phyloP scores from a whole-genome alignment of 30 jellyfish, hydroid and myxozoan species.

The Catostylus mosaicus region DNA sequence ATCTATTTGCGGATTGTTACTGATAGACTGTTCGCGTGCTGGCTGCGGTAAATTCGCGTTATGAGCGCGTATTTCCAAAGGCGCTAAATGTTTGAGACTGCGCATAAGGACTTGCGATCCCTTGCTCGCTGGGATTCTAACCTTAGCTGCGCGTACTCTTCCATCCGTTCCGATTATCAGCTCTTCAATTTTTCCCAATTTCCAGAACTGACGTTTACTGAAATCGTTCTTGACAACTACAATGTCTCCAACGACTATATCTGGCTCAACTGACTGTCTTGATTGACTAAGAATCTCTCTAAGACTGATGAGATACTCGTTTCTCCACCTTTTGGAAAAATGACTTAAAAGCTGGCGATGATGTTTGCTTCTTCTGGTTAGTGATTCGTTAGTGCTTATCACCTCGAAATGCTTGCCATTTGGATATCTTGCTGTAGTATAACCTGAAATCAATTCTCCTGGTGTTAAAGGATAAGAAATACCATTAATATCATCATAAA shows the following conservation, averaged over 20 bases:
- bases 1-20: too few species aligned
- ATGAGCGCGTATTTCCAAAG: too few species aligned
- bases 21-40: too few species aligned
- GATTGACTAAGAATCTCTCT: slow-evolving; percentile 16
- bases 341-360: slow-evolving; percentile 15
- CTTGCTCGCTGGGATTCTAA: background rate
- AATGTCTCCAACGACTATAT: slow-evolving; percentile 35
- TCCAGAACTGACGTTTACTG: slow-evolving; percentile 27
- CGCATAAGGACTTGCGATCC: too few species aligned
- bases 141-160: too few species aligned
- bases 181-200: too few species aligned
- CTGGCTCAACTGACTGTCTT: slow-evolving; percentile 17
- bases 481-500: background rate
- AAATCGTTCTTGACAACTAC: slow-evolving; percentile 18
- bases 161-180: too few species aligned
- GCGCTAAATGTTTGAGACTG: too few species aligned
- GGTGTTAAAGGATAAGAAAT: slow-evolving; percentile 30
- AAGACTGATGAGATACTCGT: slow-evolving; percentile 29
- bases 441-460: slow-evolving; percentile 18
- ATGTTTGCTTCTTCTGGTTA: slow-evolving; percentile 15
- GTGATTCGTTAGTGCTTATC: slow-evolving; percentile 28
- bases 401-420: slow-evolving; percentile 20
- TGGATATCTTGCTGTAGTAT: background rate
- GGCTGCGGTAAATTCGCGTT: too few species aligned
- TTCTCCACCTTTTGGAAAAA: slow-evolving; percentile 37